Evolutionary conservation across 2,113 vertebrate genomes (phyloP).

Genomic region (Chionis minor): DNA sequence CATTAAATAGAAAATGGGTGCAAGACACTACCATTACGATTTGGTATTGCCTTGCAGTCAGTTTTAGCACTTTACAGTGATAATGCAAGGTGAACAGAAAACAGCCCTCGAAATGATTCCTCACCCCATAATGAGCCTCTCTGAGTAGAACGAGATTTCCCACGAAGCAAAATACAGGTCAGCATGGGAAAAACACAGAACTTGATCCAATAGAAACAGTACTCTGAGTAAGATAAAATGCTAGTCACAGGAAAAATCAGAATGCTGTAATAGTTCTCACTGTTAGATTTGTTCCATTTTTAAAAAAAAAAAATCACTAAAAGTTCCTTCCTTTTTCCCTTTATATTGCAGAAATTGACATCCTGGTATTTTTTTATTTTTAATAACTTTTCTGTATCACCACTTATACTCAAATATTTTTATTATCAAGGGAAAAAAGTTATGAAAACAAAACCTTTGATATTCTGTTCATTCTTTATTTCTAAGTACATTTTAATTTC

Average conservation of each 20-base stretch:
- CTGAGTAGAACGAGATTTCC: background rate
- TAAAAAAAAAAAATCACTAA: background rate
- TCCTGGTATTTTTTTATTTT: background rate
- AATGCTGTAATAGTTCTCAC: background rate
- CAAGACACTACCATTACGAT: background rate
- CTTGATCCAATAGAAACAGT: background rate
- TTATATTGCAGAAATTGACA: background rate
- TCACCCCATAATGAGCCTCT: background rate
- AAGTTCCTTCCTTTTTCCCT: background rate
- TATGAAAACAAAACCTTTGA: background rate
- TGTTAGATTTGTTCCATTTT: background rate
- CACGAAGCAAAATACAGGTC: background rate
- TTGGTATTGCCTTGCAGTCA: background rate
- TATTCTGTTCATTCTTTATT: background rate
- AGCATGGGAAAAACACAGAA: background rate
- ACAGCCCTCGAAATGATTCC: background rate
- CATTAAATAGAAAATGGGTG: background rate
- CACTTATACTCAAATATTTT: background rate
- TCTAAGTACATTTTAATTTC: conserved; percentile 46
- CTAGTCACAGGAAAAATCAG: background rate
- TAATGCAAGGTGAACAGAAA: background rate
- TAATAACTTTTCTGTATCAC: background rate
- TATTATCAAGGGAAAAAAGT: background rate
- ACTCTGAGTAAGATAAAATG: background rate
- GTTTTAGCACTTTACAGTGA: background rate